phyloP scores from a whole-genome alignment of 2,113 vertebrate genomes.

The Pseudorhombus dupliciocellatus region DNA sequence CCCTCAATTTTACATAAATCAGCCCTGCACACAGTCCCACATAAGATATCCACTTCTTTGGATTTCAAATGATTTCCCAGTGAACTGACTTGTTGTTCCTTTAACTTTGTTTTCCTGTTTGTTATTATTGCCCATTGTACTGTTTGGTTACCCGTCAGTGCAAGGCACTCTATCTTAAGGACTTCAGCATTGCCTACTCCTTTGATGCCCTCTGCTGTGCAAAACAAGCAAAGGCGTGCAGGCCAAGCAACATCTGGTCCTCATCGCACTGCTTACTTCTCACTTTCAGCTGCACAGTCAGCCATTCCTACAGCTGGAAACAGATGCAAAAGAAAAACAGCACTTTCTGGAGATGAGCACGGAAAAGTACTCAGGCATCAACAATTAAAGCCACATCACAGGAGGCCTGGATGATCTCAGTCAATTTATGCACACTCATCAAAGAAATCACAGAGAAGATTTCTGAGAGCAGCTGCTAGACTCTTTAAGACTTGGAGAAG shows the following conservation, averaged over 20 bases:
- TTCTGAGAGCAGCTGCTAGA: conserved; percentile 36
- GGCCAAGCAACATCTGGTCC: conserved; percentile 58
- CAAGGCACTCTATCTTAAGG: too few relatives aligned
- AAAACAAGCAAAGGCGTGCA: not conserved
- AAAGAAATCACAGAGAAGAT: conserved; percentile 30
- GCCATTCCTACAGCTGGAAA: conserved; percentile 40
- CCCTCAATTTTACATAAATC: too few relatives aligned
- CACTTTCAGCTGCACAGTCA: conserved; percentile 33
- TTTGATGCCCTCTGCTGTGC: conserved; percentile 52
- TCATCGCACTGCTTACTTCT: conserved; percentile 50
- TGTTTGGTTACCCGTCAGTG: too few relatives aligned
- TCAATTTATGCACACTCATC: conserved; percentile 54
- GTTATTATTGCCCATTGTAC: too few relatives aligned
- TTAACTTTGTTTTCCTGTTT: too few relatives aligned
- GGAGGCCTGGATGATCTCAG: conserved; percentile 25
- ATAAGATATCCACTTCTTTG: too few relatives aligned
- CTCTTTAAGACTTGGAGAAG: conserved; percentile 15
- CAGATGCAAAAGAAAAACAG: conserved; percentile 23
- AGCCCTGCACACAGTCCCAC: too few relatives aligned
- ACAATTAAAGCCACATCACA: conserved; percentile 49
- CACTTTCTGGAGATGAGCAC: conserved; percentile 28
- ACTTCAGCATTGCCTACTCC: not conserved
- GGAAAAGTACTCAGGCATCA: conserved; percentile 24
- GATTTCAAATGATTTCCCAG: too few relatives aligned
- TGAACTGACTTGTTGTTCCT: too few relatives aligned